These are phyloP conservation scores for Eucriotettix oculatus DNA, from an alignment of 2,888 invertebrate species.

Conservation along the genomic window DNA sequence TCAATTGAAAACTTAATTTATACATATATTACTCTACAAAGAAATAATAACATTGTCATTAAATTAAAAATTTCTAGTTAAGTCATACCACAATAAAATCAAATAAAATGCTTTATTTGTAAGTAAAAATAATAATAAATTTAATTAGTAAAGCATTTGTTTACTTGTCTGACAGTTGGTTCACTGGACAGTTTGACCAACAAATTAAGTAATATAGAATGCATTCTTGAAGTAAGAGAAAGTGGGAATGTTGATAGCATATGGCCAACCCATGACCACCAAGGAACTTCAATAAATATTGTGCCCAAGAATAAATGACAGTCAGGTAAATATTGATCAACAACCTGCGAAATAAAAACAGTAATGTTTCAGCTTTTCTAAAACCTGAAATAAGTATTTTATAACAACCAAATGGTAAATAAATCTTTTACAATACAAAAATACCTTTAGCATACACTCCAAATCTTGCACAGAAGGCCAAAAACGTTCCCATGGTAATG, in stretches of 20 bases:
- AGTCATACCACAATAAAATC: background rate
- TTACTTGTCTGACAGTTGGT: slow-evolving; percentile 45
- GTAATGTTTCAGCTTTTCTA: background rate
- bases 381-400: background rate
- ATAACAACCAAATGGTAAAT: background rate
- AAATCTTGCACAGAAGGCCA: slow-evolving; percentile 47
- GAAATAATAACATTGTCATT: no score
- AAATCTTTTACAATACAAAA: background rate
- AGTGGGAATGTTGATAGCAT: slow-evolving; percentile 26
- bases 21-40: no score
- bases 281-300: slow-evolving; percentile 48
- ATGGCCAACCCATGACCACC: slow-evolving; percentile 41
- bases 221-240: slow-evolving; percentile 30
- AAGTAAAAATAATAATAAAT: background rate
- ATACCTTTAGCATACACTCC: slow-evolving; percentile 48
- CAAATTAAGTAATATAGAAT: slow-evolving; percentile 47
- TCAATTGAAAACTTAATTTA: no score
- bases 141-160: background rate
- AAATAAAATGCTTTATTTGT: background rate
- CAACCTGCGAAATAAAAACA: slow-evolving; percentile 24
- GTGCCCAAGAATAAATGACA: slow-evolving; percentile 55
- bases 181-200: slow-evolving; percentile 56
- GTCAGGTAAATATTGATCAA: slow-evolving; percentile 47
- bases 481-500: slow-evolving; percentile 55
- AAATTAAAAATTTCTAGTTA: no score